phyloP scores from a whole-genome alignment of 2,797 vertebrate species.

The Fistularia commersonii region DNA sequence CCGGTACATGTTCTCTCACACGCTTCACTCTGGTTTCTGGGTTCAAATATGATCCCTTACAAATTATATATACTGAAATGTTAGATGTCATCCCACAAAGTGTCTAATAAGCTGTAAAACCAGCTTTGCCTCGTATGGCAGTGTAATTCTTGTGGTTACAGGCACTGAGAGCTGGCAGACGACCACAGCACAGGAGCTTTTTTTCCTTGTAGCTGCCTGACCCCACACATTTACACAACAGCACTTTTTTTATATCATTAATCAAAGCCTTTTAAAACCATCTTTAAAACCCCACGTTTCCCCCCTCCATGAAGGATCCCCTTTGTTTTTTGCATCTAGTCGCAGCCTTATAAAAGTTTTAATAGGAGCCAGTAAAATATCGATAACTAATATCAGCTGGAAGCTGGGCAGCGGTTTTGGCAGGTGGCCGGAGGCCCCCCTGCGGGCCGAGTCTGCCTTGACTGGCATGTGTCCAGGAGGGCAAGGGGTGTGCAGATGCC shows the following conservation, averaged over 20 bases:
- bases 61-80: too few relatives aligned
- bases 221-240: conserved; percentile 54
- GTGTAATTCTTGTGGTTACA: conserved; percentile 28
- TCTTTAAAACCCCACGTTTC: conserved; percentile 62
- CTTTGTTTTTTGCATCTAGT: conserved; percentile 70
- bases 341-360: conserved; percentile 66
- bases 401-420: conserved; percentile 34
- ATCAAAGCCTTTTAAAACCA: conserved; percentile 57
- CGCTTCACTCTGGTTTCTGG: too few relatives aligned
- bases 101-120: conserved; percentile 1
- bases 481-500: conserved; percentile 40
- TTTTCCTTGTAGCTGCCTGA: conserved; percentile 41
- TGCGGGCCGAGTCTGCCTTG: conserved; percentile 35
- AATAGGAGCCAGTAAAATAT: conserved; percentile 66
- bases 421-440: conserved; percentile 42
- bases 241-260: conserved; percentile 56
- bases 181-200: conserved; percentile 57
- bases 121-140: conserved; percentile 1
- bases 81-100: too few relatives aligned
- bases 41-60: too few relatives aligned
- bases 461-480: conserved; percentile 41
- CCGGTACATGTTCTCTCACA: too few relatives aligned
- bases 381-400: conserved; percentile 71
- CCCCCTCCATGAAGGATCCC: conserved; percentile 54
- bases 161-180: conserved; percentile 31